Conservation (phyloP, 2,888 invertebrate species). For the Cyrtodaria siliqua region DNA sequence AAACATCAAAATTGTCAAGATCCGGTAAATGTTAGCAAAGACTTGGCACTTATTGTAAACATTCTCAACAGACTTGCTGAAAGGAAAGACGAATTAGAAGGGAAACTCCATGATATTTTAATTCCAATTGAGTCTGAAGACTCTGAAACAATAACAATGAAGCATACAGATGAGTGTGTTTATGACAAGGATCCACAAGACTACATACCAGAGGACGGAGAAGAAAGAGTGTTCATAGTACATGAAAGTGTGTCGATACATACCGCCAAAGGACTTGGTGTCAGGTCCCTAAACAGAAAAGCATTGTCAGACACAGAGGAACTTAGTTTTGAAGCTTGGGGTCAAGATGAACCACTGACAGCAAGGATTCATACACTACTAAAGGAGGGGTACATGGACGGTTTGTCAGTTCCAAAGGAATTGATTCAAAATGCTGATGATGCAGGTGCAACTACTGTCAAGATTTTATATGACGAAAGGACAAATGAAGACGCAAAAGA, state of each 20-base stretch:
- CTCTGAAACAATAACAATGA: not conserved
- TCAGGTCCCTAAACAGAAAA: conserved; percentile 72
- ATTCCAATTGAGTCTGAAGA: conserved; percentile 20
- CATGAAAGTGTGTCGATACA: conserved; percentile 68
- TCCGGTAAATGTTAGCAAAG: conserved; percentile 16
- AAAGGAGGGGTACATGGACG: too few relatives aligned
- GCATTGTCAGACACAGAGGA: conserved; percentile 65
- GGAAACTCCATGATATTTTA: conserved; percentile 30
- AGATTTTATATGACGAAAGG: too few relatives aligned
- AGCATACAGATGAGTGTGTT: conserved; percentile 32
- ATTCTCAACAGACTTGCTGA: conserved; percentile 44
- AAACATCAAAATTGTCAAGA: conserved; percentile 13
- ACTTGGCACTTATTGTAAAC: conserved; percentile 39
- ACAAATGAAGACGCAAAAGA: too few relatives aligned
- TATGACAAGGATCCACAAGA: conserved; percentile 47
- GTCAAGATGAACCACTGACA: too few relatives aligned
- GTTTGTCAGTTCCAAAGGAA: too few relatives aligned
- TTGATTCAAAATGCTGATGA: too few relatives aligned
- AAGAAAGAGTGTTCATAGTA: conserved; percentile 55
- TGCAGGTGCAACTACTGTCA: too few relatives aligned
- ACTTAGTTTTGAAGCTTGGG: too few relatives aligned
- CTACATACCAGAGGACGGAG: conserved; percentile 44
- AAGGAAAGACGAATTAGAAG: conserved; percentile 9
- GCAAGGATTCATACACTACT: too few relatives aligned
- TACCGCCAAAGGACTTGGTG: conserved; percentile 71